Evolutionary conservation across 1,140 invertebrate species (phyloP).

Genomic region (Ephestia elutella): DNA sequence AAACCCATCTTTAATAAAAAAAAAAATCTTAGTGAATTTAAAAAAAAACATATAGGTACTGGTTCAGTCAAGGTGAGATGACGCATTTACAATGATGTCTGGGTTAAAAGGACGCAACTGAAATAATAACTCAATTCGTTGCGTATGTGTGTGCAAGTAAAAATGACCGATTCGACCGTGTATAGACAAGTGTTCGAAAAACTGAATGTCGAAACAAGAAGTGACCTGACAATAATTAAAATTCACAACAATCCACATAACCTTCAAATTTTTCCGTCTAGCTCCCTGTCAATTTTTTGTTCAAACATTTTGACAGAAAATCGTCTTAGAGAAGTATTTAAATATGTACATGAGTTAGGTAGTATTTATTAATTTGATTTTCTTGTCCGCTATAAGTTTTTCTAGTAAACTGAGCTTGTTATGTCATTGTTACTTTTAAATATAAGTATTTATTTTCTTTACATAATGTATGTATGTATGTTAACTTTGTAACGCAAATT

Average conservation of each 20-base stretch:
- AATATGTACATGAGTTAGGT: too few relatives aligned
- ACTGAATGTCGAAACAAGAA: conserved; percentile 17
- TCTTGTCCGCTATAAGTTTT: too few relatives aligned
- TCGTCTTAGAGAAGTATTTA: too few relatives aligned
- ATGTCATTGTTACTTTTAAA: neutral
- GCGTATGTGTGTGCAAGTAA: neutral
- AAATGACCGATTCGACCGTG: conserved; percentile 54
- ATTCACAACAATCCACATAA: neutral
- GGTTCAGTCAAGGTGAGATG: conserved; percentile 9
- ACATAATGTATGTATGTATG: too few relatives aligned
- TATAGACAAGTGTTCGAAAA: conserved; percentile 39
- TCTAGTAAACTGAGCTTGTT: neutral
- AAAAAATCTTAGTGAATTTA: neutral
- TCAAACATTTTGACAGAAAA: too few relatives aligned
- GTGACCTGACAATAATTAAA: conserved; percentile 21
- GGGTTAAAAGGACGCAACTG: conserved; percentile 32
- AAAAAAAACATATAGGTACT: neutral
- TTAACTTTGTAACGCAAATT: too few relatives aligned
- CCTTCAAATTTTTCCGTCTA: neutral
- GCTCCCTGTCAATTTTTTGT: too few relatives aligned
- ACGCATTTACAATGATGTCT: conserved; percentile 28
- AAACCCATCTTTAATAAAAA: too few relatives aligned
- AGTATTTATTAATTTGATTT: too few relatives aligned
- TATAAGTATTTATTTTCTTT: too few relatives aligned
- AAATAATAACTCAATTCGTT: conserved; percentile 24